Conservation (phyloP, 2,888 invertebrate species). For the Tillus elongatus region DNA sequence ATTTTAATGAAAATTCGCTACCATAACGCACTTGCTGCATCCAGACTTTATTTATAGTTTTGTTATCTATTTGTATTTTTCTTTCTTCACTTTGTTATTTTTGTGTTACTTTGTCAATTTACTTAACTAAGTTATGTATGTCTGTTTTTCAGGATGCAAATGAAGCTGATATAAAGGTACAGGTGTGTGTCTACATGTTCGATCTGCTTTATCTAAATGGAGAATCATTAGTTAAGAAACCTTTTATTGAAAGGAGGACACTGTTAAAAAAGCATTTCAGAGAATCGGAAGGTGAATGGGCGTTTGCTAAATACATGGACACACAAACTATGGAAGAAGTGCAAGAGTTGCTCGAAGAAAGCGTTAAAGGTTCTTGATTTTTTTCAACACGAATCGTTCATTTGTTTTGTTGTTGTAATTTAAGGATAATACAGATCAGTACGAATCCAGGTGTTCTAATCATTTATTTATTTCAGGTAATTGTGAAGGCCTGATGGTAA, state of each 20-base stretch:
- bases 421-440: too few relatives aligned
- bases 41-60: too few relatives aligned
- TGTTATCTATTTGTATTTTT: conserved; percentile 6
- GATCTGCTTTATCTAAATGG: conserved; percentile 92
- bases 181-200: conserved; percentile 89
- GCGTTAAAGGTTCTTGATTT: conserved; percentile 67
- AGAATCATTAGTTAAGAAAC: conserved; percentile 65
- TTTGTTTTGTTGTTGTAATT: too few relatives aligned
- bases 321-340: conserved; percentile 84
- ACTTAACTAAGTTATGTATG: conserved; percentile 10
- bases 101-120: not conserved
- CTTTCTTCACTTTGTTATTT: conserved; percentile 1
- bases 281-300: conserved; percentile 71
- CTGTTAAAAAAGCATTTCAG: conserved; percentile 63
- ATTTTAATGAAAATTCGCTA: too few relatives aligned
- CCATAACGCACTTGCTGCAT: too few relatives aligned
- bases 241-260: conserved; percentile 65
- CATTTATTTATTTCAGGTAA: conserved; percentile 67
- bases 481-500: conserved; percentile 99
- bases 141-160: conserved; percentile 56
- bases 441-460: too few relatives aligned
- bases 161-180: conserved; percentile 65
- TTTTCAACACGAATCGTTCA: conserved; percentile 4
- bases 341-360: conserved; percentile 86
- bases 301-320: conserved; percentile 76